A percentile compares a stretch with the other conserved stretches of the same genome.
These are phyloP conservation scores for Pangasius djambal DNA, from an alignment of 2,797 vertebrate species.

Conservation along the genomic window DNA sequence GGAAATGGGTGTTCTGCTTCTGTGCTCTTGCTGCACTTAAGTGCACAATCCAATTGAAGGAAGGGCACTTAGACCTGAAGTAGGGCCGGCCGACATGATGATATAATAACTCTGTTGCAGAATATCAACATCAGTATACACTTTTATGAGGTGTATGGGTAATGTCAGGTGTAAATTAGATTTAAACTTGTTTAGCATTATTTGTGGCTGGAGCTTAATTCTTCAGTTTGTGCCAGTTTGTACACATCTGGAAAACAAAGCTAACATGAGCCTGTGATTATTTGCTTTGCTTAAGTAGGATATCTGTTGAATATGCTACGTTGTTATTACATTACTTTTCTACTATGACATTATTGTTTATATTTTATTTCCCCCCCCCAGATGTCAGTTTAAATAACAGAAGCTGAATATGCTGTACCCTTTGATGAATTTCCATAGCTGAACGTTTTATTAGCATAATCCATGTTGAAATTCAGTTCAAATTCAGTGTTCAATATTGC, in stretches of 20 bases:
- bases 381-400: neutral
- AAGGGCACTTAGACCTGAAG: neutral
- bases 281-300: neutral
- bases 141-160: neutral
- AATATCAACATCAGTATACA: neutral
- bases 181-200: neutral
- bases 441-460: neutral
- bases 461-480: neutral
- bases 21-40: neutral
- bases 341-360: neutral
- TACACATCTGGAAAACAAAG: neutral
- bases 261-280: neutral
- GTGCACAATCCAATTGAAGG: neutral
- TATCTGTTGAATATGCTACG: neutral
- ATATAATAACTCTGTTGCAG: neutral
- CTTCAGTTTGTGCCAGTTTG: neutral
- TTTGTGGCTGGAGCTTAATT: neutral
- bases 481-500: neutral
- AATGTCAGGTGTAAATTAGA: neutral
- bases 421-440: neutral
- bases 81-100: neutral
- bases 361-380: neutral
- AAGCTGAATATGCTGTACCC: neutral
- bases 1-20: neutral
- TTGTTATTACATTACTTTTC: neutral